Evolutionary conservation across 2,113 vertebrate genomes (phyloP).

Genomic region (Podilymbus podiceps): DNA sequence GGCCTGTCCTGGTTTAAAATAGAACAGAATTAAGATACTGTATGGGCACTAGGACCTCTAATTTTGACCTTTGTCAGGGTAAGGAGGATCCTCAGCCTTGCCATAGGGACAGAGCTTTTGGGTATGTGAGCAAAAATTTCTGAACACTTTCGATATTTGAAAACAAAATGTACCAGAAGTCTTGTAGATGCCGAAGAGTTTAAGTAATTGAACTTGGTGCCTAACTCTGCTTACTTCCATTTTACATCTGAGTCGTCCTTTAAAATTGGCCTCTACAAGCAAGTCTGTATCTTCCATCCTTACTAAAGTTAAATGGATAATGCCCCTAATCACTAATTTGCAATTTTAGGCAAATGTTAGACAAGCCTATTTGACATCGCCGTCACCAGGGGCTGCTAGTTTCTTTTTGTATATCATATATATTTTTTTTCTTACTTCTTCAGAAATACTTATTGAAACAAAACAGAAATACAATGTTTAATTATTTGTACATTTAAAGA

Average conservation of each 20-base stretch:
- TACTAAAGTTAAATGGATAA: not conserved
- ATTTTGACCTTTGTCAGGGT: not conserved
- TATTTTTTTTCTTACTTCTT: not conserved
- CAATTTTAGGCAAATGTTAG: not conserved
- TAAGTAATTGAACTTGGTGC: not conserved
- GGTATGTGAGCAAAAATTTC: not conserved
- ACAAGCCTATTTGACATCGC: not conserved
- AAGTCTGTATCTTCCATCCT: not conserved
- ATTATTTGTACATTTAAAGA: not conserved
- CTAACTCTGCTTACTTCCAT: not conserved
- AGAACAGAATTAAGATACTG: not conserved
- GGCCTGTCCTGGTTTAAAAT: not conserved
- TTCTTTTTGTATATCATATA: not conserved
- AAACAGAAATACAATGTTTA: not conserved
- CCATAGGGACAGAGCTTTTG: not conserved
- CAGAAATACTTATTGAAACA: not conserved
- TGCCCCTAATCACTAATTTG: not conserved
- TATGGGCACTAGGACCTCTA: not conserved
- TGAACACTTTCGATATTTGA: not conserved
- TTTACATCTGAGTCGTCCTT: not conserved
- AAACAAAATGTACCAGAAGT: not conserved
- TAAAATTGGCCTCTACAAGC: not conserved
- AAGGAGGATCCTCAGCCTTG: not conserved
- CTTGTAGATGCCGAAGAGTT: not conserved
- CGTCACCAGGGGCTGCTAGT: not conserved